These are phyloP conservation scores for Dorcus parallelipipedus DNA, from an alignment of 2,888 invertebrate genomes.

Conservation along the genomic window DNA sequence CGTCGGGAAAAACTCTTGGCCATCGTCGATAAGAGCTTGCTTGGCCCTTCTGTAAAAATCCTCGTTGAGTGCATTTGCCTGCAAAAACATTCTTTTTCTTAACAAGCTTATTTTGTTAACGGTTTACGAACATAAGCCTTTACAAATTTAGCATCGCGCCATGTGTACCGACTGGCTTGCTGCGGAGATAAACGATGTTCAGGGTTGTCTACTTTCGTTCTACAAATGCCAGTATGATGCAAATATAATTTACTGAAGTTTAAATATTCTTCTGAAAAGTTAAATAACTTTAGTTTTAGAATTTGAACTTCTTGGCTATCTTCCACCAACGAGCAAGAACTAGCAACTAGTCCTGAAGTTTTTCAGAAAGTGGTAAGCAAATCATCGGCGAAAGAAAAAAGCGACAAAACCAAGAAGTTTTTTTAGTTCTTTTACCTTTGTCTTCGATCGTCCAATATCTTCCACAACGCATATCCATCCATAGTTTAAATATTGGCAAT, in stretches of 20 bases:
- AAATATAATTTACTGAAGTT: conserved; percentile 21
- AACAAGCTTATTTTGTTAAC: not conserved
- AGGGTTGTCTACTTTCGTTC: conserved; percentile 14
- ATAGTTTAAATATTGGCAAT: conserved; percentile 44
- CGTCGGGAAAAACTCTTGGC: conserved; percentile 42
- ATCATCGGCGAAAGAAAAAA: too few relatives aligned
- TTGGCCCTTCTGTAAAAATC: conserved; percentile 33
- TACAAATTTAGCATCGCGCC: conserved; percentile 30
- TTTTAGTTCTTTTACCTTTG: conserved; percentile 20
- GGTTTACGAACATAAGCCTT: conserved; percentile 23
- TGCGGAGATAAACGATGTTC: conserved; percentile 22
- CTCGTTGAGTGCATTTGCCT: conserved; percentile 22
- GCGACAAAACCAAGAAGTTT: not conserved
- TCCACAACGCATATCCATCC: conserved; percentile 41
- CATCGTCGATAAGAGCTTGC: conserved; percentile 34
- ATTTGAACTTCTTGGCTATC: not conserved
- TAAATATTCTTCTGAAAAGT: not conserved
- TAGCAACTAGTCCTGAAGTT: not conserved
- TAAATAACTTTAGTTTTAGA: not conserved
- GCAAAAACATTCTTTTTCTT: conserved; percentile 4
- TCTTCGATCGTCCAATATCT: conserved; percentile 35
- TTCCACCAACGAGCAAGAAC: not conserved
- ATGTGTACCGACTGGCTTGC: conserved; percentile 29
- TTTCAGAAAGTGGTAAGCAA: not conserved
- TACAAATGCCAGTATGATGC: conserved; percentile 33